phyloP scores from a whole-genome alignment of 2,113 vertebrate species.

The Apodemus speciosus region DNA sequence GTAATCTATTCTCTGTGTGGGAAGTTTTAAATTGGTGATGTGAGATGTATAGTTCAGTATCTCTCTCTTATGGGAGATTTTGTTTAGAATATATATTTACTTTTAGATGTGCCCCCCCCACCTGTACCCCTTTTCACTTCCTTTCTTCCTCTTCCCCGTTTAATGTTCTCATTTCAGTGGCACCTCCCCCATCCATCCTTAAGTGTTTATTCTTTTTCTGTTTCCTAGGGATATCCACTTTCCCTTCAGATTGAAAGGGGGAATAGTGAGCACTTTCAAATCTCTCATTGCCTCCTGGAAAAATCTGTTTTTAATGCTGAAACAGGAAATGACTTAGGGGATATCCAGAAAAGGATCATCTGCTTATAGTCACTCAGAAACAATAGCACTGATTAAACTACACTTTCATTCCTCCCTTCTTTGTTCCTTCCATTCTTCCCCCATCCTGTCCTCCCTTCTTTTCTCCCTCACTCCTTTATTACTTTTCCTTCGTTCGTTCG shows the following conservation, averaged over 20 bases:
- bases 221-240: not conserved
- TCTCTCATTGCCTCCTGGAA: not conserved
- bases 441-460: not conserved
- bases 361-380: constrained; percentile 23
- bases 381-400: constrained; percentile 25
- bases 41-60: not conserved
- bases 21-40: not conserved
- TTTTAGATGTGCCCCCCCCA: too few species aligned
- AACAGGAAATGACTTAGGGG: constrained; percentile 1
- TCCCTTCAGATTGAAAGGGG: not conserved
- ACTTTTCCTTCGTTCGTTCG: too few species aligned
- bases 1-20: not conserved
- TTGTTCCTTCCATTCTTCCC: not conserved
- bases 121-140: not conserved
- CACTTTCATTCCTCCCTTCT: not conserved
- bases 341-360: constrained; percentile 9
- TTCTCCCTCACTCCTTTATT: not conserved
- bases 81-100: not conserved
- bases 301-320: constrained; percentile 34
- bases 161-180: not conserved
- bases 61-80: not conserved
- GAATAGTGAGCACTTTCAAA: not conserved
- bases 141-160: too few species aligned
- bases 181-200: too few species aligned
- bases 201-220: not conserved